A percentile compares a stretch with the other conserved stretches of the same genome.
Conservation (phyloP, 2,113 vertebrate species). For the Struthidea cinerea region DNA sequence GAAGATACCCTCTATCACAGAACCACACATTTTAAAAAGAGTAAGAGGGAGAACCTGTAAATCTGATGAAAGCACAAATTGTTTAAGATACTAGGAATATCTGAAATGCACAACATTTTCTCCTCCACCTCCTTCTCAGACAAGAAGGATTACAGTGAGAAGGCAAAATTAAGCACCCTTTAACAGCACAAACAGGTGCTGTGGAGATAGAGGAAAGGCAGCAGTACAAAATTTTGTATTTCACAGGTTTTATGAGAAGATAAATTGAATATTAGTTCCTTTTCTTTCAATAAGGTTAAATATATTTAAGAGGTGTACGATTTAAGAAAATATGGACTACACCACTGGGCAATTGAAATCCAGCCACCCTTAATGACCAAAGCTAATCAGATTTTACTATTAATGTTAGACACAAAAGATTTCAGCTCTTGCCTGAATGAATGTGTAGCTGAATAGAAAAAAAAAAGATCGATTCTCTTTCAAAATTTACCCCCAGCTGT, state of each 20-base stretch:
- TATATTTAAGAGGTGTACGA: not conserved
- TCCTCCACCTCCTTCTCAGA: not conserved
- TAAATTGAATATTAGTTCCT: not conserved
- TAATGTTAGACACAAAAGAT: constrained; percentile 16
- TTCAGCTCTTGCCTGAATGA: not conserved
- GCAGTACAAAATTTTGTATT: not conserved
- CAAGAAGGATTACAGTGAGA: constrained; percentile 8
- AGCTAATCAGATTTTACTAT: constrained; percentile 48
- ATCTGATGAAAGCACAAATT: constrained; percentile 9
- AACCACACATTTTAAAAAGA: not conserved
- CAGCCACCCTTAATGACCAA: constrained; percentile 17
- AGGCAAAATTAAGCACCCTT: not conserved
- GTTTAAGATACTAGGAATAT: not conserved
- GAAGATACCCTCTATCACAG: not conserved
- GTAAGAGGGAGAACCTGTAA: not conserved
- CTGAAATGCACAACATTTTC: not conserved
- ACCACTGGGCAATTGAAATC: not conserved
- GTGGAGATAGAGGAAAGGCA: not conserved
- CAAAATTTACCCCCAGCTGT: constrained; percentile 13
- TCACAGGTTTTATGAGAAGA: not conserved
- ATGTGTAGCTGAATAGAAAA: constrained; percentile 15
- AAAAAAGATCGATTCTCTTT: constrained; percentile 10
- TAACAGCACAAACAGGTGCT: not conserved
- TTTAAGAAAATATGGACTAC: not conserved
- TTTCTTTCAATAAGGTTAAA: not conserved